These are phyloP conservation scores for Rhinichthys osculus DNA, from an alignment of 2,797 vertebrate genomes.

Conservation along the genomic window DNA sequence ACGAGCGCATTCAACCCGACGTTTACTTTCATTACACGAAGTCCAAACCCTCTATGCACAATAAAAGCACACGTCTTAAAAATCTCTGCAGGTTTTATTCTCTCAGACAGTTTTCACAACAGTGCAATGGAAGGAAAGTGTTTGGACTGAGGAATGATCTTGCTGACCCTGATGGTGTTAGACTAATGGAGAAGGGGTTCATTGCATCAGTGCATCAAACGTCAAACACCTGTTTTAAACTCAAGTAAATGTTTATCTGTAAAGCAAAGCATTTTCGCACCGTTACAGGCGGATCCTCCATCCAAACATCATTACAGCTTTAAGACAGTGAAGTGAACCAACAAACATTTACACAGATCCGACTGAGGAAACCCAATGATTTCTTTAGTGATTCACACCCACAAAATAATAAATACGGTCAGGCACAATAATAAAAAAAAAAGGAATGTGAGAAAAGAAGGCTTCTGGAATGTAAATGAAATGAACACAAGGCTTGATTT, in stretches of 20 bases:
- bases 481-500: neutral
- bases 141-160: neutral
- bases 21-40: too few relatives aligned
- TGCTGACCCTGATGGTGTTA: too few relatives aligned
- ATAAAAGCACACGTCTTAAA: conserved; percentile 9
- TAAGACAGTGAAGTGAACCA: neutral
- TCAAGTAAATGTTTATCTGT: neutral
- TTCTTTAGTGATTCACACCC: neutral
- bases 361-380: neutral
- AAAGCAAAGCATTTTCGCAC: neutral
- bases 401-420: neutral
- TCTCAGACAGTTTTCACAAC: conserved; percentile 1
- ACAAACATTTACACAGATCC: too few relatives aligned
- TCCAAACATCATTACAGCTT: neutral
- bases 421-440: neutral
- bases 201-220: too few relatives aligned
- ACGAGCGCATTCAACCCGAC: too few relatives aligned
- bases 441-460: neutral
- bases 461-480: neutral
- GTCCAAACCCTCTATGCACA: neutral
- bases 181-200: too few relatives aligned
- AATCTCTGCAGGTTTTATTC: conserved; percentile 14
- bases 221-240: neutral
- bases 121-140: neutral
- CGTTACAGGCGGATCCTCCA: too few relatives aligned